phyloP scores from a whole-genome alignment of 1,140 invertebrate species.

The Amphibalanus amphitrite region DNA sequence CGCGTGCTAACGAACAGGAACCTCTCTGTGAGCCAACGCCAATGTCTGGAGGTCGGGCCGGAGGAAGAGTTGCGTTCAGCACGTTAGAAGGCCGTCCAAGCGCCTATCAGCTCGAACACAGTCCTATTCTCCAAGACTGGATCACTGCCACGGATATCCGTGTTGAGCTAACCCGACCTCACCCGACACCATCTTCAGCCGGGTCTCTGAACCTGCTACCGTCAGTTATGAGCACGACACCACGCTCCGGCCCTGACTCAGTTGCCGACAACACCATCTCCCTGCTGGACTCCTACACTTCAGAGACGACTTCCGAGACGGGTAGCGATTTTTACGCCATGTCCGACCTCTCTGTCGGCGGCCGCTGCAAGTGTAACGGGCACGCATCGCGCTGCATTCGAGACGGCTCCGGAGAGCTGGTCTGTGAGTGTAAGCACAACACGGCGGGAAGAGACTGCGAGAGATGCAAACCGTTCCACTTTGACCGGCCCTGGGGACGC shows the following conservation, averaged over 20 bases:
- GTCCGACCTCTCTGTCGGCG: slow-evolving; percentile 94
- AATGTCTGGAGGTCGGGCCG: slow-evolving; percentile 30
- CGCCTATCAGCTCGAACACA: slow-evolving; percentile 81
- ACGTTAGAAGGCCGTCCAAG: slow-evolving; percentile 90
- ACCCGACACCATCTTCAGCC: slow-evolving; percentile 24
- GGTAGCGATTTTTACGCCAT: slow-evolving; percentile 57
- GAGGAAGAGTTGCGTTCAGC: slow-evolving; percentile 70
- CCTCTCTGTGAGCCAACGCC: slow-evolving; percentile 49
- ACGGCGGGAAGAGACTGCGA: slow-evolving; percentile 97
- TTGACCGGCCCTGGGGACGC: slow-evolving; percentile 93
- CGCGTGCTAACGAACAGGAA: slow-evolving; percentile 80
- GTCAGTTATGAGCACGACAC: not conserved
- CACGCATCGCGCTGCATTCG: slow-evolving; percentile 74
- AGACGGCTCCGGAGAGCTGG: slow-evolving; percentile 49
- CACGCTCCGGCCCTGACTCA: slow-evolving; percentile 8
- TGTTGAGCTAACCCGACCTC: slow-evolving; percentile 74
- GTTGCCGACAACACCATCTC: slow-evolving; percentile 15
- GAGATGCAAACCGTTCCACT: slow-evolving; percentile 94
- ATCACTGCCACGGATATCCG: slow-evolving; percentile 93
- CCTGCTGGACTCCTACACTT: slow-evolving; percentile 19
- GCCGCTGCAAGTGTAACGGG: slow-evolving; percentile 97
- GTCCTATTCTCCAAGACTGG: slow-evolving; percentile 94
- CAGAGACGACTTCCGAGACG: slow-evolving; percentile 17
- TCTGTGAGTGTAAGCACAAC: slow-evolving; percentile 96
- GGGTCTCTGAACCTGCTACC: slow-evolving; percentile 11